These are phyloP conservation scores for Xenentodon cancila DNA, from an alignment of 2,797 vertebrate genomes.

Conservation along the genomic window DNA sequence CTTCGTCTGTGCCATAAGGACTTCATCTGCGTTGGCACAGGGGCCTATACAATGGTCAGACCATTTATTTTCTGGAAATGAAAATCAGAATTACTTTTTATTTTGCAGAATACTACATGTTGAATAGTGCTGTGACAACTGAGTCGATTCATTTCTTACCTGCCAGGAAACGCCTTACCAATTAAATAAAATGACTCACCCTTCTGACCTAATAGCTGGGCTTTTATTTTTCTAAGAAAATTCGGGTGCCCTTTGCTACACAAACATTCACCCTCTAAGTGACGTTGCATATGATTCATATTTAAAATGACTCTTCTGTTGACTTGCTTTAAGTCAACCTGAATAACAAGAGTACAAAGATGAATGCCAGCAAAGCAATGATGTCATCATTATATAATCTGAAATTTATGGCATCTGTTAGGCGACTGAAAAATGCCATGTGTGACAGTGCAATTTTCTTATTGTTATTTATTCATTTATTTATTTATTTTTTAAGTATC, in stretches of 20 bases:
- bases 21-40: conserved; percentile 82
- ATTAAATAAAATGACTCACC: too few species aligned
- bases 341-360: not conserved
- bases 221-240: too few species aligned
- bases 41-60: conserved; percentile 79
- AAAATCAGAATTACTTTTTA: not conserved
- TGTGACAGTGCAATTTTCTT: too few species aligned
- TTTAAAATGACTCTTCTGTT: not conserved
- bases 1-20: conserved; percentile 87
- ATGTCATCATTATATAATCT: not conserved
- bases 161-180: too few species aligned
- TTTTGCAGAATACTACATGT: not conserved
- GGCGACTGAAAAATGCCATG: too few species aligned
- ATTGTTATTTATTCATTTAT: too few species aligned
- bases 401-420: too few species aligned
- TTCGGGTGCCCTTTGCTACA: not conserved
- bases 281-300: not conserved
- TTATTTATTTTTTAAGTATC: too few species aligned
- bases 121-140: too few species aligned
- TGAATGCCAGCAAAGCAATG: not conserved
- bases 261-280: not conserved
- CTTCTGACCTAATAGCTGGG: too few species aligned
- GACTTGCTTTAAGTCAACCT: not conserved
- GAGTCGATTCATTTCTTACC: too few species aligned
- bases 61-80: not conserved